A percentile compares a stretch with the other conserved stretches of the same genome.
Conservation (phyloP, 2,888 invertebrate genomes). For the Acrocyrtus sp. region DNA sequence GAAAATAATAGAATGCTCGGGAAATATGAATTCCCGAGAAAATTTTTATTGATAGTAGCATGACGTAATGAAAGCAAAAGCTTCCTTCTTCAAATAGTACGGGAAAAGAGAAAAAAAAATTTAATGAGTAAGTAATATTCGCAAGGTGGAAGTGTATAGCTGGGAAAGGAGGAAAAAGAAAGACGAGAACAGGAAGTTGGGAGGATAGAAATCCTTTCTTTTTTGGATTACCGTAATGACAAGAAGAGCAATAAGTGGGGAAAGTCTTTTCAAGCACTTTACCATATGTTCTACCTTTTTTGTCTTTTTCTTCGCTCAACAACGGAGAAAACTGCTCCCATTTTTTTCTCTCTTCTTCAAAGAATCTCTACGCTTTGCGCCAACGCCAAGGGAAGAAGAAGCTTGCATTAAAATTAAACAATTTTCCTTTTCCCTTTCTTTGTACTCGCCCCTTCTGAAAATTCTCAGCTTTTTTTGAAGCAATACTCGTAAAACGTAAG, state of each 20-base stretch:
- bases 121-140: background rate
- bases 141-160: background rate
- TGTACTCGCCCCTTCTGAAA: too few relatives aligned
- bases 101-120: too few relatives aligned
- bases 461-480: background rate
- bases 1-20: background rate
- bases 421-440: too few relatives aligned
- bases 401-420: background rate
- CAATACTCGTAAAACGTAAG: background rate
- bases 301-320: too few relatives aligned
- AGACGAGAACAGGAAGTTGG: too few relatives aligned
- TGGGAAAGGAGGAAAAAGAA: background rate
- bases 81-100: too few relatives aligned
- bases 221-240: background rate
- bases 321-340: too few relatives aligned
- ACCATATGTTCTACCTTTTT: background rate
- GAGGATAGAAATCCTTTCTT: too few relatives aligned
- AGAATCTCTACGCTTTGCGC: too few relatives aligned
- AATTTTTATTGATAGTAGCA: background rate
- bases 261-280: background rate
- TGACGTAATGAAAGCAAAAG: too few relatives aligned
- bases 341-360: background rate
- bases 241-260: background rate
- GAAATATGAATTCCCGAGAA: background rate
- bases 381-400: too few relatives aligned